phyloP scores from a whole-genome alignment of 2,888 invertebrate species.

The Sarcophaga variegata region DNA sequence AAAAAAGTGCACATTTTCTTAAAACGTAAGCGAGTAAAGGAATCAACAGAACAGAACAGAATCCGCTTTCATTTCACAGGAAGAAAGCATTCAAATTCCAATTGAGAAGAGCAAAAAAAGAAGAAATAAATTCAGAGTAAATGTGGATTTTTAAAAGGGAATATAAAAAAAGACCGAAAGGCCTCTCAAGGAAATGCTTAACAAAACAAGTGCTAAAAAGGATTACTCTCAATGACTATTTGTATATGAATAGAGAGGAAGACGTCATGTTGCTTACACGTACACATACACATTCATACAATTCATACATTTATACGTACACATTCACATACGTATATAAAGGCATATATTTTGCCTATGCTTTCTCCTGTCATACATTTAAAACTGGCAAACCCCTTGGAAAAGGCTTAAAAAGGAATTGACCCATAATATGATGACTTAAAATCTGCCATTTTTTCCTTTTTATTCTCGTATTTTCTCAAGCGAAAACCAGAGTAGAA shows the following conservation, averaged over 20 bases:
- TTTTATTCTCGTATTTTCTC: not conserved
- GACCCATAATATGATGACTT: constrained; percentile 15
- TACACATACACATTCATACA: not conserved
- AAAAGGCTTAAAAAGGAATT: constrained; percentile 1
- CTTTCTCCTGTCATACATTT: not conserved
- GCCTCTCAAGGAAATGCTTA: constrained; percentile 42
- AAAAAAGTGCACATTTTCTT: no score
- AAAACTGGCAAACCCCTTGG: not conserved
- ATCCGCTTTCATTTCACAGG: not conserved
- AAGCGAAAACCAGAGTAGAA: not conserved
- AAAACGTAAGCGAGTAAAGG: no score
- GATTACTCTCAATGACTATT: not conserved
- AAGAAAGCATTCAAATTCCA: not conserved
- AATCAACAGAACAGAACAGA: no score
- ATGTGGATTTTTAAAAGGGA: not conserved
- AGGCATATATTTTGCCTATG: no score
- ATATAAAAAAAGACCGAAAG: constrained; percentile 15
- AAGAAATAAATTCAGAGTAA: not conserved
- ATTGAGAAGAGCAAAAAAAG: not conserved
- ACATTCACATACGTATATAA: no score
- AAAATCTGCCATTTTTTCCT: not conserved
- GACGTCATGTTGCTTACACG: not conserved
- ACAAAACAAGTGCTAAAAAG: constrained; percentile 26
- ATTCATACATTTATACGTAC: no score
- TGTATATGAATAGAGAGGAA: not conserved